Base-by-base conservation (phyloP, 2,797 vertebrate species). In the Tokudaia tokunoshimensis region DNA sequence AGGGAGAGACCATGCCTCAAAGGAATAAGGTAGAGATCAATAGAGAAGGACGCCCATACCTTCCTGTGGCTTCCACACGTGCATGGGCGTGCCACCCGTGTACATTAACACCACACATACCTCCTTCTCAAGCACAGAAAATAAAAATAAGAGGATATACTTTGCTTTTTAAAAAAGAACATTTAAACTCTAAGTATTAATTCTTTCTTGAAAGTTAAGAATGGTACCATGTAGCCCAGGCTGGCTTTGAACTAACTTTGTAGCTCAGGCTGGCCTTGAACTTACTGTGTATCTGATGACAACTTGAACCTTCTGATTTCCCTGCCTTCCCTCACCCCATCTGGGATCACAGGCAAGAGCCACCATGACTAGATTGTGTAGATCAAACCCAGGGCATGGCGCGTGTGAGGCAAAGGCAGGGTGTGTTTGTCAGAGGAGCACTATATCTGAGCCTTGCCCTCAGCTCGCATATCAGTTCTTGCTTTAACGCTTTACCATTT, bases 131-230 rank as follows among this genome's bases (percentile, higher is more conserved):
- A 34, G 29, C 14, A 11, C 57, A 84, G 9, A 65, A 24, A 65
- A 34, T 22, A 20, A 65, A 84, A 34, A 47, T 47, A 85, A 52
- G 50, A 85, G 22, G 26, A 83, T 63, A 9, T 13, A 22, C 3
- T 41, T 85, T 75, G 75, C 29, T 76, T 97, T 96, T 55, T 93
- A 67, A 11, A 44, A 84, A 74, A 55, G n/a, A 75, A 9, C 26
- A 92, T 92, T 94, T 79, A 12, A 94, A 95, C 31, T 81, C 70
- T 88, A 94, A 94, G 52, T 78, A 70, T 83, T 75, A 13, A 83
- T 29, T 37, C 19, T 26, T 22, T n/a, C 55, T 50, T 50, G 34
- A 31, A 67, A 67, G 15, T 50, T 26, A 31, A 70, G 63, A 15
- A 8, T 24, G 44, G 47, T 20, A 20, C 12, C 20, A 15, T 9